phyloP scores from a whole-genome alignment of 1,140 invertebrate genomes.

The Heterodera schachtii region DNA sequence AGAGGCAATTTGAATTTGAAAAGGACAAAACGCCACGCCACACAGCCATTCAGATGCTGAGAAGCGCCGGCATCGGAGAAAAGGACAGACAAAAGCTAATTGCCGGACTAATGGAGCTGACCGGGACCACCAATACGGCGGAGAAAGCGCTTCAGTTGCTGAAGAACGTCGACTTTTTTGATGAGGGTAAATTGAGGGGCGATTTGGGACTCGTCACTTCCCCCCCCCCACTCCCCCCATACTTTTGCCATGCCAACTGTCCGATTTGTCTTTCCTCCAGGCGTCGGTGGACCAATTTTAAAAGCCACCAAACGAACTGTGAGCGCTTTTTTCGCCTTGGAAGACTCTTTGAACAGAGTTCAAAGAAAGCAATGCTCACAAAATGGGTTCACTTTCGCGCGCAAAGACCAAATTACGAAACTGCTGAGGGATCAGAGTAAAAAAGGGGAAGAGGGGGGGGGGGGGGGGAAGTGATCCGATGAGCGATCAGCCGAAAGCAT shows the following conservation, averaged over 20 bases:
- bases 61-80: slow-evolving; percentile 18
- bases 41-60: slow-evolving; percentile 10
- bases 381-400: slow-evolving; percentile 24
- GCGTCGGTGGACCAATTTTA: slow-evolving; percentile 18
- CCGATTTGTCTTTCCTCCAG: not conserved
- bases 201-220: no score
- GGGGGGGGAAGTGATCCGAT: not conserved
- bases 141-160: slow-evolving; percentile 20
- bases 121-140: slow-evolving; percentile 6
- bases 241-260: no score
- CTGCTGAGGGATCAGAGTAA: slow-evolving; percentile 9
- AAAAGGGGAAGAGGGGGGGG: no score
- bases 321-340: slow-evolving; percentile 17
- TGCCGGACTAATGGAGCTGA: slow-evolving; percentile 13
- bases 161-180: slow-evolving; percentile 29
- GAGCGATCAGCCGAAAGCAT: no score
- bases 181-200: slow-evolving; percentile 20
- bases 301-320: slow-evolving; percentile 22
- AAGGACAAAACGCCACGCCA: not conserved
- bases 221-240: no score
- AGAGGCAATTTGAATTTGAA: slow-evolving; percentile 13
- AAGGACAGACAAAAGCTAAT: slow-evolving; percentile 21
- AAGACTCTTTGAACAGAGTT: slow-evolving; percentile 8
- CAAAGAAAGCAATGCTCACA: slow-evolving; percentile 16
- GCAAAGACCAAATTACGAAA: slow-evolving; percentile 24